Base-by-base conservation (phyloP, 1,140 invertebrate species). In the Eumeta japonica region DNA sequence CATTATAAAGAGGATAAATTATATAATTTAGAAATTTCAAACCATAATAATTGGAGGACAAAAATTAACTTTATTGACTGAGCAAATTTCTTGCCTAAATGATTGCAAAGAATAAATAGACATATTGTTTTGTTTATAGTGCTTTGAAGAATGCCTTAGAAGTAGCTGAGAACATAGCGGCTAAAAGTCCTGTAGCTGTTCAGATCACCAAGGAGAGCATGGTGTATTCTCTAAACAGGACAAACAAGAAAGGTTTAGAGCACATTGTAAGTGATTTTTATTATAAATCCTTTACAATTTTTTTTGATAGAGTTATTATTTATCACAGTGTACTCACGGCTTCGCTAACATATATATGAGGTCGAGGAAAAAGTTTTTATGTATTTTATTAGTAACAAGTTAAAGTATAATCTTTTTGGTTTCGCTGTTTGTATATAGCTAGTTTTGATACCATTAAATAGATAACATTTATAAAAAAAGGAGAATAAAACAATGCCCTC, bases 161-260 rank as follows among this genome's bases (percentile, higher is more conserved):
- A 16, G 38, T 92, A 36, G 95, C 93, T 15, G 79, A 81, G 51
- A 48, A 75, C 27, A 97, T 98, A 48, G 90, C 94, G 10, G 59
- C 55, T n/a, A 94, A 94, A 73, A 96, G 92, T 79, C 96, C 96
- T 5, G 86, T 98, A 16, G 95, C 94, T 2, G 86, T 98, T 10
- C 94, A 97, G 74, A 84, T 83, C 5, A 89, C 90, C 1, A 98
- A 98, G 67, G 66, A 83, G 35, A 88, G 77, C 49, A 47, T 98
- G 9, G 80, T 91, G 18, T 96, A 91, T 73, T 90, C 93, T 3
- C 76, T 92, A 51, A 93, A 95, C 65, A 89, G 94, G 66, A 79
- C 84, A 1, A 88, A 90, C 12, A 79, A 88, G 48, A 88, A 95
- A 47, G 87, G 92, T 30, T 70, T 97, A 16, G 82, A 94, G 51